Conservation (phyloP, 2,888 invertebrate genomes). For the Monopis laevigella region DNA sequence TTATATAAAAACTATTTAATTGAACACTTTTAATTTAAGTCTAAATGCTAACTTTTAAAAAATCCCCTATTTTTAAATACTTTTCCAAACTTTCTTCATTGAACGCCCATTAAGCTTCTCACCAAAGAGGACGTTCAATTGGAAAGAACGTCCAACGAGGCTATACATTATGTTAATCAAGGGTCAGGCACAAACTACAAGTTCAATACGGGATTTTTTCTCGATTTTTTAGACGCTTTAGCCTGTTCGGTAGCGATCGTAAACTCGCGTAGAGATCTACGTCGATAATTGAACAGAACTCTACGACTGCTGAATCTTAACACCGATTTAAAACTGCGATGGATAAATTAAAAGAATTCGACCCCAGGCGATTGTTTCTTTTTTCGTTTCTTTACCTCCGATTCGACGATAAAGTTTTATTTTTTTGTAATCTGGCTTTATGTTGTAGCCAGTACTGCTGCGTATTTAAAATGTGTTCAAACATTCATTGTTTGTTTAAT, state of each 20-base stretch:
- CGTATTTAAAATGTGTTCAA: conserved; percentile 9
- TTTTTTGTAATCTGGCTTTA: conserved; percentile 52
- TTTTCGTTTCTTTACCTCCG: conserved; percentile 40
- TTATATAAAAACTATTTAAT: too few relatives aligned
- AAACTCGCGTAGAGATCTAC: conserved; percentile 49
- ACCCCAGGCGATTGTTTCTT: conserved; percentile 47
- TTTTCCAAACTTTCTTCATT: too few relatives aligned
- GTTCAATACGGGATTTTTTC: neutral
- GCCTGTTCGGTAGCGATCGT: conserved; percentile 47
- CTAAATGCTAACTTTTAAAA: too few relatives aligned
- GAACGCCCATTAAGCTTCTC: too few relatives aligned
- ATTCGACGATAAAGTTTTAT: conserved; percentile 49
- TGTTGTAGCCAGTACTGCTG: conserved; percentile 24
- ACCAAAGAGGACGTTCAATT: too few relatives aligned
- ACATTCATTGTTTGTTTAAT: conserved; percentile 6
- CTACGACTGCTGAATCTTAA: conserved; percentile 57
- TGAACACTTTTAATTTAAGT: too few relatives aligned
- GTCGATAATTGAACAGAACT: conserved; percentile 56
- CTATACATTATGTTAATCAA: too few relatives aligned
- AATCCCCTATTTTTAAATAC: too few relatives aligned
- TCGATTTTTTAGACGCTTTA: neutral
- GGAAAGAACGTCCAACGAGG: too few relatives aligned
- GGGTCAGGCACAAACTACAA: too few relatives aligned
- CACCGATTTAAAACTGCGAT: conserved; percentile 59
- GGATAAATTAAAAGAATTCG: conserved; percentile 61